phyloP scores from a whole-genome alignment of 2,797 vertebrate genomes.

The Streptopelia turtur region DNA sequence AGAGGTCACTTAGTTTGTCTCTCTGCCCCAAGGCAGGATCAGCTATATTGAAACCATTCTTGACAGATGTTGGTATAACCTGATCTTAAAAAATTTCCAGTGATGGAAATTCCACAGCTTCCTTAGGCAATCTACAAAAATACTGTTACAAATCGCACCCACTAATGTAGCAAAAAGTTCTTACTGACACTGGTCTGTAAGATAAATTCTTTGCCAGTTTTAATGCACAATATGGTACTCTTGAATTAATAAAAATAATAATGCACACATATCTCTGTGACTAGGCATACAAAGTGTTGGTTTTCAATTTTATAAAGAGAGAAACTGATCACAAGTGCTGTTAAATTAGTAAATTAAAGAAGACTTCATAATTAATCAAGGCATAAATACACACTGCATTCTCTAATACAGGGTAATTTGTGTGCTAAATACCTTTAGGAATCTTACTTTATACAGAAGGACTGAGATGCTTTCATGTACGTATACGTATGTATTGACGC shows the following conservation, averaged over 20 bases:
- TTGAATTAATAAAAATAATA: neutral
- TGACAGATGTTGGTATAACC: neutral
- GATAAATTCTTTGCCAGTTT: neutral
- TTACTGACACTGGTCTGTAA: neutral
- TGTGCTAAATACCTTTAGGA: neutral
- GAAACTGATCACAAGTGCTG: neutral
- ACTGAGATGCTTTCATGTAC: neutral
- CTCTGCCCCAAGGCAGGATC: neutral
- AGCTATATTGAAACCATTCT: neutral
- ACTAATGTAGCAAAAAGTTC: neutral
- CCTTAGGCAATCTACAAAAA: neutral
- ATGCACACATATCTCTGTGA: neutral
- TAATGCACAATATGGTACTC: neutral
- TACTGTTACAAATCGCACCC: neutral
- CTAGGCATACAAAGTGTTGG: neutral
- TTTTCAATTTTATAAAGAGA: neutral
- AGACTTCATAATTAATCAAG: neutral
- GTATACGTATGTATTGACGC: neutral
- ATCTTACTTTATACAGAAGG: neutral
- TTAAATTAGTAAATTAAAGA: neutral
- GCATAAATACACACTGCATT: neutral
- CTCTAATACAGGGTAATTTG: neutral
- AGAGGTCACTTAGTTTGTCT: neutral
- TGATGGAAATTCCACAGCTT: neutral
- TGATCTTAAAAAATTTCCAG: neutral